Evolutionary conservation across 1,140 invertebrate species (phyloP), one percentile per base, ranked within the genome.

Genomic region (Aphidius gifuensis): DNA sequence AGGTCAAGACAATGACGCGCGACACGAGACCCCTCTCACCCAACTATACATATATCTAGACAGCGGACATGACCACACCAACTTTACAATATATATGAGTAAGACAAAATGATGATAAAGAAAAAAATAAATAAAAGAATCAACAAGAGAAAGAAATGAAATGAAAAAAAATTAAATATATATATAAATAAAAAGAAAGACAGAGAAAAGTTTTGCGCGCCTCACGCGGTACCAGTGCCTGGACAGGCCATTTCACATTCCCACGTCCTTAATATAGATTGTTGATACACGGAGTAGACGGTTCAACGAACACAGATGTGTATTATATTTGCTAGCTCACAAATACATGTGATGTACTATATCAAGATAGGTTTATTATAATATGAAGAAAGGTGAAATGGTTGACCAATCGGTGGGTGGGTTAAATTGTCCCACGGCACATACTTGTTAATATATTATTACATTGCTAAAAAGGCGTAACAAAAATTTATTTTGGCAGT

Each of bases 251-350:
- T 74, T 74, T 74, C 72, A 73, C 72, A 74, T 74, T 74, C 72
- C 70, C 71, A 74, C 72, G 72, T 72, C 69, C 72, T 74, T 74
- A 74, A 74, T 73, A 73, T 72, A 73, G 69, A 71, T 74, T 74
- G 63, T 72, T 71, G 69, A 73, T 72, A 70, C 67, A 67, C 69
- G 4, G 61, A 57, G 40, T 48, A 61, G 50, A 45, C 45, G 58
- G 59, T 42, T 47, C 53, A 58, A 50, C 47, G 58, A 40, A 58
- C 45, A 56, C 21, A 8, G 43, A 54, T 42, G 23, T 32, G 23
- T 32, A 32, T 16, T 16, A 16, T 16, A 16, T 32, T 32, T 32
- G 23, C 23, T 32, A 32, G 23, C 23, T 1, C 23, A 32, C 16
- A 16, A 16, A 16, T 16, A 16, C 16, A 16, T 16, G 16, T 16